phyloP scores from a whole-genome alignment of 2,888 invertebrate genomes.

The Trisateles emortualis region DNA sequence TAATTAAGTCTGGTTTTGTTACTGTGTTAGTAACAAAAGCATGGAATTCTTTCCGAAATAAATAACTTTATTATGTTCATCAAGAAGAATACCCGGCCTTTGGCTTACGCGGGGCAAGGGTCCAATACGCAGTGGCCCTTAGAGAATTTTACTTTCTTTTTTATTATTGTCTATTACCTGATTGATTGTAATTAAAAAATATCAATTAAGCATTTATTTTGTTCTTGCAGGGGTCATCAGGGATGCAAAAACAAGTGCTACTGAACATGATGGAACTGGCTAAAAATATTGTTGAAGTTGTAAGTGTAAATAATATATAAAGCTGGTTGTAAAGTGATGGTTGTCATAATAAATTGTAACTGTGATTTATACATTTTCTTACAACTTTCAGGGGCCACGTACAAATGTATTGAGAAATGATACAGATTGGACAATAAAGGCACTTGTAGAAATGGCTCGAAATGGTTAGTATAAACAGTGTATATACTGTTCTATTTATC shows the following conservation, averaged over 20 bases:
- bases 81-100: no score
- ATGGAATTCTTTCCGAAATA: no score
- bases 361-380: neutral
- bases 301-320: constrained; percentile 15
- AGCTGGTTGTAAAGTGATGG: neutral
- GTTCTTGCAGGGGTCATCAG: constrained; percentile 39
- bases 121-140: no score
- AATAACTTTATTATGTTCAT: no score
- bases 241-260: constrained; percentile 34
- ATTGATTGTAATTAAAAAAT: neutral
- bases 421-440: constrained; percentile 11
- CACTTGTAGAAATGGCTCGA: constrained; percentile 29
- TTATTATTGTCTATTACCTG: no score
- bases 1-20: no score
- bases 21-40: no score
- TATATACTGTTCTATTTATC: no score
- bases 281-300: constrained; percentile 27
- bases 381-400: neutral
- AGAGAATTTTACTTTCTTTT: no score
- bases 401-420: neutral
- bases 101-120: no score
- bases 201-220: neutral
- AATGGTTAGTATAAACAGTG: constrained; percentile 37
- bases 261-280: constrained; percentile 28
- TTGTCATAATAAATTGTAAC: neutral